Evolutionary conservation across 2,888 invertebrate genomes (phyloP), one percentile per base, ranked within the genome.

Genomic region (Rhamphomyia laevipes): DNA sequence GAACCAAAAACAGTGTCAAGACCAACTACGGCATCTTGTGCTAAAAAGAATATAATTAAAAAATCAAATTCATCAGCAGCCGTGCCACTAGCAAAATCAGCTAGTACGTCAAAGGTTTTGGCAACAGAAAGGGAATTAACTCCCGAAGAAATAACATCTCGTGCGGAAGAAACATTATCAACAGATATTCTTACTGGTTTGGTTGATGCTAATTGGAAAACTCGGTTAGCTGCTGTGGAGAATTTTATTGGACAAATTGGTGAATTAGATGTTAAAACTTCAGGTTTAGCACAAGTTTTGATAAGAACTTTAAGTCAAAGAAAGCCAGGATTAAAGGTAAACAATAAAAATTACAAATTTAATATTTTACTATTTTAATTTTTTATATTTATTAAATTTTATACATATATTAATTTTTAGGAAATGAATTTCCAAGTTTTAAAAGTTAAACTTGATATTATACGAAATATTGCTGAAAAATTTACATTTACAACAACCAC

Each of bases 341-440:
- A 12, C 23, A 23, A 7, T n/a, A n/a, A n/a, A n/a, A n/a, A n/a
- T n/a, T n/a, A n/a, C n/a, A 43, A 43, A 43, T 18, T 17, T n/a
- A 23, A 12, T 23, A 27, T 27, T 40, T 17, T 41, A 27, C 4
- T n/a, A 18, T 5, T 17, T 13, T 21, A 42, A n/a, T 37, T 13
- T 45, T 13, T 42, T 33, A 45, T 12, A 31, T 48, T 16, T 15
- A 5, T 31, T 42, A 44, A 47, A 35, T 52, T 38, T 33, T 70
- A 78, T 23, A 77, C 16, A 33, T n/a, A 21, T 23, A 18, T 52
- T 18, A 13, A n/a, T 40, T 54, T 50, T 23, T 35, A 89, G 64
- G 94, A 94, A 62, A 92, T 86, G 51, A 93, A 94, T 66, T 89
- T 93, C 54, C 92, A 93, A 75, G 92, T 91, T 13, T 68, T 92